Conservation (phyloP, 2,888 invertebrate species). For the Mythimna vitellina region DNA sequence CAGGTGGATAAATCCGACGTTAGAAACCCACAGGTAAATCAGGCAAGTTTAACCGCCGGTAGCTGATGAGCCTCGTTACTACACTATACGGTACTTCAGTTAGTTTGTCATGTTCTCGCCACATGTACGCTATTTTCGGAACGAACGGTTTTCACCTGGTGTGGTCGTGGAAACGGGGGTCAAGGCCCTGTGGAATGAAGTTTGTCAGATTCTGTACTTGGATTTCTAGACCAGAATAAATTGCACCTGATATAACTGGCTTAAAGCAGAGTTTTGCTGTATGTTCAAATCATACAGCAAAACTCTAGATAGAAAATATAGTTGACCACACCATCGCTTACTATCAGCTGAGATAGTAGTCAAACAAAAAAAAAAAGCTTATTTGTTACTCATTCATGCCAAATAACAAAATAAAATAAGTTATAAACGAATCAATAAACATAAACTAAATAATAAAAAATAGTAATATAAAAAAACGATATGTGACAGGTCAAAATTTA, state of each 20-base stretch:
- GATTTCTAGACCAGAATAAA: conserved; percentile 13
- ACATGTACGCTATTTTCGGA: conserved; percentile 52
- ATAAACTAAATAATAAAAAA: no score
- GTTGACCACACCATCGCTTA: no score
- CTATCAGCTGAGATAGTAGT: no score
- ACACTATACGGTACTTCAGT: conserved; percentile 60
- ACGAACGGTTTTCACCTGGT: conserved; percentile 40
- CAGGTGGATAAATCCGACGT: conserved; percentile 66
- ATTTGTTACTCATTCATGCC: no score
- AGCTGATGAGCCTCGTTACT: conserved; percentile 62
- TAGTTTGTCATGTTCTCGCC: conserved; percentile 55
- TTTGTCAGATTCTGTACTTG: conserved; percentile 17
- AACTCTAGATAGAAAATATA: no score
- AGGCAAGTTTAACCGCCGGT: conserved; percentile 58
- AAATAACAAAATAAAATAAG: no score
- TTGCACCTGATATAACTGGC: not conserved
- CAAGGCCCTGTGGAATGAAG: conserved; percentile 36
- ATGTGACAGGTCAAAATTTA: no score
- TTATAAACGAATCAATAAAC: no score
- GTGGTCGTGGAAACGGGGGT: conserved; percentile 37
- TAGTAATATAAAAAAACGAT: no score
- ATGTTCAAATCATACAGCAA: no score
- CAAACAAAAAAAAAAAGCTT: no score
- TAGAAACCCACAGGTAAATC: conserved; percentile 63
- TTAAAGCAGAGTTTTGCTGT: not conserved